Conservation (phyloP, 2,888 invertebrate species). For the Escarpia spicata region DNA sequence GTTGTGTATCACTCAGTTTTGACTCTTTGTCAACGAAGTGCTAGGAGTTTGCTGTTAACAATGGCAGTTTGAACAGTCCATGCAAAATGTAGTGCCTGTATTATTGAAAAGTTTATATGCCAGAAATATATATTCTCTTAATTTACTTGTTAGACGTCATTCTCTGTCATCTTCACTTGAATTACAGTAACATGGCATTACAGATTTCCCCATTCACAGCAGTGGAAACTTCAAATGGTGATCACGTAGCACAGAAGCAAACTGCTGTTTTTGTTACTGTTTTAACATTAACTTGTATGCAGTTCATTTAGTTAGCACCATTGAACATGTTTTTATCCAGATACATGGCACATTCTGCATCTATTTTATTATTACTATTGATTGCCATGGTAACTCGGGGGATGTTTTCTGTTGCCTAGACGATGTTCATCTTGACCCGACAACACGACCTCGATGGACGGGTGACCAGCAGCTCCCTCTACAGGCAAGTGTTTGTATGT, state of each 20-base stretch:
- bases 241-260: no score
- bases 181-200: no score
- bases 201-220: no score
- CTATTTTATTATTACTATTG: not conserved
- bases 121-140: no score
- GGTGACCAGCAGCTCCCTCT: constrained; percentile 29
- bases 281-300: no score
- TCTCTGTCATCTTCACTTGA: no score
- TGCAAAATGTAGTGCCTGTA: not conserved
- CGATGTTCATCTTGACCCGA: constrained; percentile 34
- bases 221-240: no score
- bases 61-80: not conserved
- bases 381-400: not conserved
- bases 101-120: not conserved
- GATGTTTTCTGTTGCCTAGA: constrained; percentile 27
- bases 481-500: constrained; percentile 28
- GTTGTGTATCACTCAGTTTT: no score
- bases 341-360: not conserved
- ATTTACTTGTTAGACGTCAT: no score
- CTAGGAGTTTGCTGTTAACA: not conserved
- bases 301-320: no score
- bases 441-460: constrained; percentile 27
- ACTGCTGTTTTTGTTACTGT: no score
- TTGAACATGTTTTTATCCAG: not conserved
- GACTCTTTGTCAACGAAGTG: no score